Percentiles rank a stretch among this genome's conserved stretches.
Conservation (phyloP, 2,888 invertebrate genomes). For the Pogonocherus hispidulus region DNA sequence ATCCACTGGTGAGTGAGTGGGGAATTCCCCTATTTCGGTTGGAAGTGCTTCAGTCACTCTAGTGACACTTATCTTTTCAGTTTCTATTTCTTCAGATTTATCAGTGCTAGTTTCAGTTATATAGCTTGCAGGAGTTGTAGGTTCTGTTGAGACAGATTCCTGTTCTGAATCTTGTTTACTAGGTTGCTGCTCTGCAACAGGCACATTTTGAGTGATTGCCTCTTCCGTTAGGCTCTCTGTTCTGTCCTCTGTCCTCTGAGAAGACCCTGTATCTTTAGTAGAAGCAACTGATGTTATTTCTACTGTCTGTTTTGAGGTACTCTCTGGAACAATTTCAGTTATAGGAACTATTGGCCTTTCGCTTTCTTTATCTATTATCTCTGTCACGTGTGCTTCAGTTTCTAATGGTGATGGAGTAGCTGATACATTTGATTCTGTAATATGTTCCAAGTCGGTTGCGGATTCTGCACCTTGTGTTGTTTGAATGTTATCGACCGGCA, state of each 20-base stretch:
- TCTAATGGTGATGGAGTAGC: slow-evolving; percentile 51
- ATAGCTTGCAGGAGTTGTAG: slow-evolving; percentile 30
- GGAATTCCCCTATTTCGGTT: slow-evolving; percentile 1
- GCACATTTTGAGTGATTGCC: neutral
- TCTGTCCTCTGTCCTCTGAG: no score
- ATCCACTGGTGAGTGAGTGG: slow-evolving; percentile 20
- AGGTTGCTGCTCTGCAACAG: neutral
- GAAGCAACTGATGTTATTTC: neutral
- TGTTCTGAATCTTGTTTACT: neutral
- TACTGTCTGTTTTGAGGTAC: neutral
- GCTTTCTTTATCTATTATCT: neutral
- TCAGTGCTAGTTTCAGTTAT: slow-evolving; percentile 35
- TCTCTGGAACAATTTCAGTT: neutral
- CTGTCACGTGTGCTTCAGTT: slow-evolving; percentile 44
- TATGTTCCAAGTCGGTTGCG: slow-evolving; percentile 6
- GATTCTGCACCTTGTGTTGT: slow-evolving; percentile 4
- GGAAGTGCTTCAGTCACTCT: neutral
- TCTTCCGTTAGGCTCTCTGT: neutral
- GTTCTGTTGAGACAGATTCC: slow-evolving; percentile 32
- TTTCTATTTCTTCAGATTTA: slow-evolving; percentile 21
- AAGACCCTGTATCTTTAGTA: slow-evolving; percentile 14
- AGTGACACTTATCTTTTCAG: slow-evolving; percentile 25
- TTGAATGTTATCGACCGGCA: neutral
- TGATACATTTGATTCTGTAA: slow-evolving; percentile 40
- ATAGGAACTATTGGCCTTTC: neutral